Percentiles rank a stretch among this genome's conserved stretches.
phyloP scores from a whole-genome alignment of 2,888 invertebrate species.

The Heliconius aoede region DNA sequence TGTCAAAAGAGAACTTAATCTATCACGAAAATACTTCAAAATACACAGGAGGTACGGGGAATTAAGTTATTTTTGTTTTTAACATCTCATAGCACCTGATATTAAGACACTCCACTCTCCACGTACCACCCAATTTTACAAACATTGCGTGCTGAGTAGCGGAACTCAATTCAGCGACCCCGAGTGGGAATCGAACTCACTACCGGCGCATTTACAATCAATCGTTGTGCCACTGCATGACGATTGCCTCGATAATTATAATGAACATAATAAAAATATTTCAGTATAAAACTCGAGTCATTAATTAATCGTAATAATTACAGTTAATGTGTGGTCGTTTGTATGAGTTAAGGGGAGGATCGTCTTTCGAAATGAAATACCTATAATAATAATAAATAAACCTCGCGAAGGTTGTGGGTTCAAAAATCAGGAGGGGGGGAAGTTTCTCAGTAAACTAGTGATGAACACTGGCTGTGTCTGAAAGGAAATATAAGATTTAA shows the following conservation, averaged over 20 bases:
- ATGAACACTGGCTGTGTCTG: neutral
- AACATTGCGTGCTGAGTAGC: neutral
- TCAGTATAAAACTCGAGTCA: neutral
- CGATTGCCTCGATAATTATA: constrained; percentile 2
- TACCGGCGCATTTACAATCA: neutral
- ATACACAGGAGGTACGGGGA: neutral
- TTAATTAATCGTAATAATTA: constrained; percentile 21
- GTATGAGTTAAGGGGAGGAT: constrained; percentile 6
- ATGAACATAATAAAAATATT: neutral
- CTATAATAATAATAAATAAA: neutral
- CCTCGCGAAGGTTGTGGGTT: neutral
- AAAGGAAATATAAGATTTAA: neutral
- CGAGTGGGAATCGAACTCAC: neutral
- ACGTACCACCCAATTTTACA: too few species aligned
- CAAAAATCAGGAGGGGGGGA: neutral
- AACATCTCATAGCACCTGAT: neutral
- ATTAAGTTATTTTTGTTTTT: neutral
- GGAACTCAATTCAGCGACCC: neutral
- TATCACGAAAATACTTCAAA: neutral
- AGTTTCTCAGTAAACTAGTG: neutral
- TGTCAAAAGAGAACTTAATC: constrained; percentile 17
- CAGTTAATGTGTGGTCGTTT: constrained; percentile 22
- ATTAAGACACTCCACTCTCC: neutral
- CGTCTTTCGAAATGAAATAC: neutral
- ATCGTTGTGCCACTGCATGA: neutral